These are phyloP conservation scores for Solea solea DNA, from an alignment of 2,113 vertebrate species.

Conservation along the genomic window DNA sequence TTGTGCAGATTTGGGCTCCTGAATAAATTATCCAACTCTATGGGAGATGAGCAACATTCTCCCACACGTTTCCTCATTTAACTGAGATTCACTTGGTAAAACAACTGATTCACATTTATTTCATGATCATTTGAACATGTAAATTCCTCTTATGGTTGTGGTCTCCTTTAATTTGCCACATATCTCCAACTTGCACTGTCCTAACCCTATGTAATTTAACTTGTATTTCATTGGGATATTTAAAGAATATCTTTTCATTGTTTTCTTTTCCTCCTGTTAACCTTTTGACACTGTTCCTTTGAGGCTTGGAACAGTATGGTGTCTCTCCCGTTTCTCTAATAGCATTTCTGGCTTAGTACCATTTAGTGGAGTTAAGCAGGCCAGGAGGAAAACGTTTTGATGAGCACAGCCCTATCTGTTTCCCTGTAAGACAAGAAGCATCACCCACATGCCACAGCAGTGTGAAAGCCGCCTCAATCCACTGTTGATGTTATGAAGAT, in stretches of 20 bases:
- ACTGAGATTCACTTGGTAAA: no score
- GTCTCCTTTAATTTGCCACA: background rate
- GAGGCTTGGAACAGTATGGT: slow-evolving; percentile 1
- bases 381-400: slow-evolving; percentile 50
- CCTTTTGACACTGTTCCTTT: slow-evolving; percentile 21
- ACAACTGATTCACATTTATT: no score
- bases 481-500: slow-evolving; percentile 32
- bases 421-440: slow-evolving; percentile 56
- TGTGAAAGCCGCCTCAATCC: background rate
- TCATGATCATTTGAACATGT: background rate
- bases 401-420: slow-evolving; percentile 46
- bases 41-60: no score
- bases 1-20: no score
- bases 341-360: slow-evolving; percentile 33
- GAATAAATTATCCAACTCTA: background rate
- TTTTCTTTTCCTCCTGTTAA: slow-evolving; percentile 8
- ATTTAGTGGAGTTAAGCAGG: slow-evolving; percentile 36
- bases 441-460: slow-evolving; percentile 9
- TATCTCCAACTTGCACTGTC: background rate
- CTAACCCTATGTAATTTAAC: background rate
- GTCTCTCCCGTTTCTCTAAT: slow-evolving; percentile 9
- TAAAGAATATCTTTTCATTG: slow-evolving; percentile 1
- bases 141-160: background rate
- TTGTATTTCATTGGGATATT: background rate
- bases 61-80: no score